Evolutionary conservation across 2,888 invertebrate species (phyloP).

Genomic region (Drosophila rubida): DNA sequence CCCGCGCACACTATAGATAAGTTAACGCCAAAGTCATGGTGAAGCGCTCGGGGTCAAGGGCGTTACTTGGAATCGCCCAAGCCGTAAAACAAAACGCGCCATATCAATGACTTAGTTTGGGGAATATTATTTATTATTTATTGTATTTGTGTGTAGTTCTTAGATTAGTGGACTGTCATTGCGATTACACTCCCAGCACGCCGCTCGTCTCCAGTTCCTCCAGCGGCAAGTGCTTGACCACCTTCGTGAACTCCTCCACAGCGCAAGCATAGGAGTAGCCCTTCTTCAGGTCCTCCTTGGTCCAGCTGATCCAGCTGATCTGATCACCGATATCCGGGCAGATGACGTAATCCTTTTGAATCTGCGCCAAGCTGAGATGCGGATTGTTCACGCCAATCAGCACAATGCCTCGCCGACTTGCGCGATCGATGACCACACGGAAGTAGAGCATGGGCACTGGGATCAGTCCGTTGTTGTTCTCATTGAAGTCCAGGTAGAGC

Average conservation of each 20-base stretch:
- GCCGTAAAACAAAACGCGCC: neutral
- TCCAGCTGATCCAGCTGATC: constrained; percentile 77
- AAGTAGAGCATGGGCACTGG: constrained; percentile 87
- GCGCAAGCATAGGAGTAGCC: constrained; percentile 81
- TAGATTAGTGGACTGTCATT: constrained; percentile 12
- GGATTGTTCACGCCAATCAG: constrained; percentile 86
- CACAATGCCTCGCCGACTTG: constrained; percentile 85
- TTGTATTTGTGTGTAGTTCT: constrained; percentile 3
- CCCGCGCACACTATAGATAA: neutral
- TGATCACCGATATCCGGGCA: constrained; percentile 76
- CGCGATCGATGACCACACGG: constrained; percentile 86
- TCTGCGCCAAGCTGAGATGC: constrained; percentile 70
- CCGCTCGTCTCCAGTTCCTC: constrained; percentile 64
- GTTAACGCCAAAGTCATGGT: constrained; percentile 10
- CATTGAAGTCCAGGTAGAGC: constrained; percentile 83
- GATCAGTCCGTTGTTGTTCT: constrained; percentile 82
- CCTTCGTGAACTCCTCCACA: constrained; percentile 71
- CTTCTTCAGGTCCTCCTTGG: constrained; percentile 64
- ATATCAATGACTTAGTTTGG: constrained; percentile 17
- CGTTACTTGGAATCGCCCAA: constrained; percentile 31
- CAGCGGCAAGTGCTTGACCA: constrained; percentile 69
- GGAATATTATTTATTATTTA: constrained; percentile 18
- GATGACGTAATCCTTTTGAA: constrained; percentile 69
- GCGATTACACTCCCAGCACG: constrained; percentile 57
- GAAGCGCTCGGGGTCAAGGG: neutral